Percentiles rank a stretch among this genome's conserved stretches.
phyloP scores from a whole-genome alignment of 2,888 invertebrate genomes.

The Drosophila imparisetae region DNA sequence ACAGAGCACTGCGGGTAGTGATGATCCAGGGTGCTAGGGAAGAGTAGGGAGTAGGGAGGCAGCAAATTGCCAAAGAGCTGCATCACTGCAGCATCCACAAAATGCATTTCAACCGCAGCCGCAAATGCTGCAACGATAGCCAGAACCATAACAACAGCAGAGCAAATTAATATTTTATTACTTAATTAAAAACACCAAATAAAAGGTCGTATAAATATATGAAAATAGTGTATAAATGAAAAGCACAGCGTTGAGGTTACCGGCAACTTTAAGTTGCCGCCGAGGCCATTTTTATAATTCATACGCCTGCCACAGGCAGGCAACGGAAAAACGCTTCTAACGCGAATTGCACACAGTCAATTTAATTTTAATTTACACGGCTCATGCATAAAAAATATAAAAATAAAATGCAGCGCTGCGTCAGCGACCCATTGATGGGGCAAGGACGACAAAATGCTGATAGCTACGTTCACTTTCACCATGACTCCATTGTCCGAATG shows the following conservation, averaged over 20 bases:
- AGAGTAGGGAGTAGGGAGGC: background rate
- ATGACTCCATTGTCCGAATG: slow-evolving; percentile 31
- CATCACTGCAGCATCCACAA: slow-evolving; percentile 59
- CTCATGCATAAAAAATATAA: slow-evolving; percentile 68
- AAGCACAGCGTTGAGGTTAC: slow-evolving; percentile 39
- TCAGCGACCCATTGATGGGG: slow-evolving; percentile 39
- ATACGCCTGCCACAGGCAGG: slow-evolving; percentile 44
- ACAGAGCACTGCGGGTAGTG: slow-evolving; percentile 13
- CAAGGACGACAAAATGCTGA: slow-evolving; percentile 36
- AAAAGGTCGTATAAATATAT: slow-evolving; percentile 53
- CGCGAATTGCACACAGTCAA: slow-evolving; percentile 56
- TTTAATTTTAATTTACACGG: slow-evolving; percentile 75
- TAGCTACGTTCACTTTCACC: slow-evolving; percentile 34
- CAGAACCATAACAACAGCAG: slow-evolving; percentile 46
- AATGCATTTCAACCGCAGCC: slow-evolving; percentile 75
- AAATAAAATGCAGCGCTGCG: slow-evolving; percentile 47
- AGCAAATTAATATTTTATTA: slow-evolving; percentile 76
- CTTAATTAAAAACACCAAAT: slow-evolving; percentile 75
- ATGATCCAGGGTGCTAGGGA: slow-evolving; percentile 2
- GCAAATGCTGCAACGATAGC: slow-evolving; percentile 13
- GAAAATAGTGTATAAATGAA: slow-evolving; percentile 53
- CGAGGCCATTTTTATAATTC: slow-evolving; percentile 57
- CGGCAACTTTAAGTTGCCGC: slow-evolving; percentile 55
- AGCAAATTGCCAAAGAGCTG: slow-evolving; percentile 38
- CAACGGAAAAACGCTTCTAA: slow-evolving; percentile 35